Conservation (phyloP, 2,888 invertebrate species). For the Mycogona germanica region DNA sequence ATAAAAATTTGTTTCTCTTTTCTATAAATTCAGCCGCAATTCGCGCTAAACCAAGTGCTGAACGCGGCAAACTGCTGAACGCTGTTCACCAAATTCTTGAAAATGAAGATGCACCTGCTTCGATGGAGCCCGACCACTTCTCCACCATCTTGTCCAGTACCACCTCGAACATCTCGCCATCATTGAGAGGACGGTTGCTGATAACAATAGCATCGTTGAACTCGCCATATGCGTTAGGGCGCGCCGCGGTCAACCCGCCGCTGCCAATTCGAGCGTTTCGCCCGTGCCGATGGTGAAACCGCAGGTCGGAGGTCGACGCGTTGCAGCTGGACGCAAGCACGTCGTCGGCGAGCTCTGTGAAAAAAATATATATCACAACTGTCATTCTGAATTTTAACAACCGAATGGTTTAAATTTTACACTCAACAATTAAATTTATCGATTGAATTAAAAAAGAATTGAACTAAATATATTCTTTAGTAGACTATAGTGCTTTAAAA, state of each 20-base stretch:
- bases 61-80: background rate
- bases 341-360: conserved; percentile 1
- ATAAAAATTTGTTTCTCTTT: background rate
- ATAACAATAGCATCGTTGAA: conserved; percentile 92
- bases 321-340: background rate
- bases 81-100: background rate
- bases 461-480: background rate
- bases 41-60: background rate
- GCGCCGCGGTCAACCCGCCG: conserved; percentile 68
- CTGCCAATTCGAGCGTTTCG: conserved; percentile 74
- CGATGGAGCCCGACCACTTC: conserved; percentile 85
- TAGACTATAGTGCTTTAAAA: background rate
- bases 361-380: background rate
- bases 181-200: conserved; percentile 71
- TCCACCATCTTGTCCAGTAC: conserved; percentile 81
- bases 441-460: no score
- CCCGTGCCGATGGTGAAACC: conserved; percentile 81
- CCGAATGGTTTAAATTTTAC: no score
- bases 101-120: conserved; percentile 47
- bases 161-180: conserved; percentile 86
- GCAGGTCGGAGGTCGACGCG: conserved; percentile 43
- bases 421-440: no score
- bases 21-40: background rate
- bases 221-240: conserved; percentile 77
- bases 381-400: background rate